Percentiles rank a stretch among this genome's conserved stretches.
phyloP scores from a whole-genome alignment of 2,113 vertebrate genomes.

The Chunga burmeisteri region DNA sequence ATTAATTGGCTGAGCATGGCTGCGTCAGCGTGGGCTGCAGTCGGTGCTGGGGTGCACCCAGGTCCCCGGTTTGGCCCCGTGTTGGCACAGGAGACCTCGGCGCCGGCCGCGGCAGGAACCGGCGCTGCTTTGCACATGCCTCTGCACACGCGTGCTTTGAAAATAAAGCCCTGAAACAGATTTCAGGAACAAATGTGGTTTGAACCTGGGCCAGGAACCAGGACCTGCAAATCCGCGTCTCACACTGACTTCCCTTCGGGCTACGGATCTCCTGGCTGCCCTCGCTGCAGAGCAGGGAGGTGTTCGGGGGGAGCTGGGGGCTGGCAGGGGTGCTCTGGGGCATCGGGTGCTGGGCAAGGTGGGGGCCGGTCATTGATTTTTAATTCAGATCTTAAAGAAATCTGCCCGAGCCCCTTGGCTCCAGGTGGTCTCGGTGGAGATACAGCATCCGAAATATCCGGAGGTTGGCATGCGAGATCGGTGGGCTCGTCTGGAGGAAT shows the following conservation, averaged over 20 bases:
- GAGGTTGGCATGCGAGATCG: rapidly evolving
- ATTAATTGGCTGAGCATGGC: neutral
- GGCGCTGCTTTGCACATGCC: neutral
- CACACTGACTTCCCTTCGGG: neutral
- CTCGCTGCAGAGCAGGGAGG: neutral
- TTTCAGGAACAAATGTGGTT: slow-evolving; percentile 46
- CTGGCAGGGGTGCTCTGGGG: rapidly evolving
- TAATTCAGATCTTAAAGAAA: neutral
- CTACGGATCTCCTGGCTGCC: slow-evolving; percentile 26
- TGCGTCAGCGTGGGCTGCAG: rapidly evolving
- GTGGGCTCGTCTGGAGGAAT: neutral
- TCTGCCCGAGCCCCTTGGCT: rapidly evolving
- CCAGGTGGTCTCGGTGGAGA: neutral
- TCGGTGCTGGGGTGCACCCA: neutral
- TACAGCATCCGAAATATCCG: neutral
- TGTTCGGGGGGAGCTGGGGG: neutral
- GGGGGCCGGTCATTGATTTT: rapidly evolving
- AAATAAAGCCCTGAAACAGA: slow-evolving; percentile 31
- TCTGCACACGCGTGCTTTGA: neutral
- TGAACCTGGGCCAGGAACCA: slow-evolving; percentile 31
- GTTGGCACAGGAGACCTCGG: neutral
- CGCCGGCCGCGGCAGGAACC: neutral
- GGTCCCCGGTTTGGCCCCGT: neutral
- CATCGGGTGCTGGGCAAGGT: rapidly evolving
- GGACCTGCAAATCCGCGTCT: slow-evolving; percentile 48